These are phyloP conservation scores for Odontamblyopus rebecca DNA, from an alignment of 2,797 vertebrate genomes.

Conservation along the genomic window DNA sequence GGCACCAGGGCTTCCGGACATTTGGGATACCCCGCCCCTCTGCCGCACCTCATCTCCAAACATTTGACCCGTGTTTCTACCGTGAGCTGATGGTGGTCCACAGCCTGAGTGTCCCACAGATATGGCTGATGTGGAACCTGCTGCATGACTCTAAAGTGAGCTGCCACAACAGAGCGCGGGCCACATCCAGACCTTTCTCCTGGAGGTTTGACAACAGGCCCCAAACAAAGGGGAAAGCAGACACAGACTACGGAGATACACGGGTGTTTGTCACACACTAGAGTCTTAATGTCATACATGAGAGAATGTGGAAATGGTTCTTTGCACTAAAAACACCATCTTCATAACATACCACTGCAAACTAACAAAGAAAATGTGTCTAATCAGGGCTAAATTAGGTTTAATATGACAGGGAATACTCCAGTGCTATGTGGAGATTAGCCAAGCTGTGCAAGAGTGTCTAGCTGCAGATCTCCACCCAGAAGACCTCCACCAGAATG, in stretches of 20 bases:
- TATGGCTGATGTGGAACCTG: conserved; percentile 98
- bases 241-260: conserved; percentile 63
- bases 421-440: background rate
- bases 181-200: conserved; percentile 77
- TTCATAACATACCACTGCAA: background rate
- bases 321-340: background rate
- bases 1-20: conserved; percentile 92
- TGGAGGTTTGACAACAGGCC: conserved; percentile 71
- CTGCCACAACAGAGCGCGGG: conserved; percentile 76
- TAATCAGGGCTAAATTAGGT: background rate
- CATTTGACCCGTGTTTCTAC: conserved; percentile 96
- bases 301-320: background rate
- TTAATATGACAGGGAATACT: background rate
- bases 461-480: no score
- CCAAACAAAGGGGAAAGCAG: background rate
- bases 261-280: conserved; percentile 70
- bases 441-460: background rate
- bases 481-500: no score
- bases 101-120: conserved; percentile 90
- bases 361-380: background rate
- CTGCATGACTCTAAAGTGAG: conserved; percentile 83
- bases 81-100: conserved; percentile 96
- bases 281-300: background rate
- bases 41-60: conserved; percentile 90
- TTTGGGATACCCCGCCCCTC: conserved; percentile 92